Percentiles rank a stretch among this genome's conserved stretches.
Evolutionary conservation across 2,888 invertebrate species (phyloP).

Genomic region (Halictus quadricinctus): DNA sequence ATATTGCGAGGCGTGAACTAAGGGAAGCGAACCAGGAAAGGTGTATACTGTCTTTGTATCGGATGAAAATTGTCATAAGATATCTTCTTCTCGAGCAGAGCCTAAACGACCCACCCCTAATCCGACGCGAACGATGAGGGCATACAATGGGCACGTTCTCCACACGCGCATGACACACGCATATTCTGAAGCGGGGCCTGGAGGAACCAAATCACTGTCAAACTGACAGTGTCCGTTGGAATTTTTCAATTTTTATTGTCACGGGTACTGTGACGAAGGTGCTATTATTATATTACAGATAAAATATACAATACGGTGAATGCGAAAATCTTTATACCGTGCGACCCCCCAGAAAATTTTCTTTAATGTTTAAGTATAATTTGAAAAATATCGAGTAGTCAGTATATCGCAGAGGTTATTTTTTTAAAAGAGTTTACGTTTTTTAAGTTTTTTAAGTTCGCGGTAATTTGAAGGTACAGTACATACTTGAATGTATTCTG

Average conservation of each 20-base stretch:
- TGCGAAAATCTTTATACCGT: too few relatives aligned
- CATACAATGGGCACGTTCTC: slow-evolving; percentile 1
- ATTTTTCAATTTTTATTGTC: not conserved
- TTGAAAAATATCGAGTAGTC: too few relatives aligned
- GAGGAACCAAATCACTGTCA: slow-evolving; percentile 3
- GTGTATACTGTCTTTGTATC: not conserved
- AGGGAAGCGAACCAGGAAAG: not conserved
- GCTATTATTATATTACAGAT: not conserved
- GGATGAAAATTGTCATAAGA: slow-evolving; percentile 5
- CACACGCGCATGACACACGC: slow-evolving; percentile 19
- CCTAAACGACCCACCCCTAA: not conserved
- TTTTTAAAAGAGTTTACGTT: too few relatives aligned
- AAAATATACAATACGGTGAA: too few relatives aligned
- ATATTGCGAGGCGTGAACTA: not conserved
- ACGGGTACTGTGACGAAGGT: not conserved
- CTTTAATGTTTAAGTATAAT: too few relatives aligned
- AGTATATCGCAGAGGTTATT: too few relatives aligned
- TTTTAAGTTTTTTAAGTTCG: too few relatives aligned
- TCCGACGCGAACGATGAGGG: slow-evolving; percentile 7
- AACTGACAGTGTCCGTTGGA: not conserved
- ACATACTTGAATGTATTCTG: too few relatives aligned
- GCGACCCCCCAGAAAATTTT: too few relatives aligned
- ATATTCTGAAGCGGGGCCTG: not conserved
- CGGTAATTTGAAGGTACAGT: too few relatives aligned
- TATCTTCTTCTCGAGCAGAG: not conserved